Evolutionary conservation across 1,140 invertebrate species (phyloP).

Genomic region (Sipha flava): DNA sequence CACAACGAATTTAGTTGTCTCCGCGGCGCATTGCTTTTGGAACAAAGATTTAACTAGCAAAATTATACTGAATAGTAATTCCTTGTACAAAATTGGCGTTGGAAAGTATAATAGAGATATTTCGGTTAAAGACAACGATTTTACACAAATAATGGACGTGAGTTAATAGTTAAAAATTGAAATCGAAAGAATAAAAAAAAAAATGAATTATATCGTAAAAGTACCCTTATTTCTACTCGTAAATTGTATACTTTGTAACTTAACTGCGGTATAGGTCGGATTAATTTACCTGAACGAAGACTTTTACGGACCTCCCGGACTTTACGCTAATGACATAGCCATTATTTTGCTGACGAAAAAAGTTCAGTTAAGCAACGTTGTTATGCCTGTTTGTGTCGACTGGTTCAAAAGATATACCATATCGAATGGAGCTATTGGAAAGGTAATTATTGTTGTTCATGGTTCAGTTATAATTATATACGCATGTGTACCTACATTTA

Average conservation of each 20-base stretch:
- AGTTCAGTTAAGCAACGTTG: not conserved
- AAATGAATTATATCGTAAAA: too few species aligned
- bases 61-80: not conserved
- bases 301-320: not conserved
- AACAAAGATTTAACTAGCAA: not conserved
- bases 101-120: not conserved
- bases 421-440: not conserved
- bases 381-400: not conserved
- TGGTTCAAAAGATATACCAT: not conserved
- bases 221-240: too few species aligned
- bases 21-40: slow-evolving; percentile 8
- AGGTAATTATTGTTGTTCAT: not conserved
- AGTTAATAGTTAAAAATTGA: not conserved
- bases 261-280: not conserved
- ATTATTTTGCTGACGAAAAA: not conserved
- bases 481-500: too few species aligned
- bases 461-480: too few species aligned
- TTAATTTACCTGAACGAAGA: not conserved
- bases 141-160: not conserved
- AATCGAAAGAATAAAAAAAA: too few species aligned
- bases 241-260: too few species aligned
- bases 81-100: not conserved
- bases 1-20: not conserved
- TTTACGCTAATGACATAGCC: not conserved
- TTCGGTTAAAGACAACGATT: not conserved